Conservation (phyloP, 2,797 vertebrate genomes). For the Pygocentrus nattereri region DNA sequence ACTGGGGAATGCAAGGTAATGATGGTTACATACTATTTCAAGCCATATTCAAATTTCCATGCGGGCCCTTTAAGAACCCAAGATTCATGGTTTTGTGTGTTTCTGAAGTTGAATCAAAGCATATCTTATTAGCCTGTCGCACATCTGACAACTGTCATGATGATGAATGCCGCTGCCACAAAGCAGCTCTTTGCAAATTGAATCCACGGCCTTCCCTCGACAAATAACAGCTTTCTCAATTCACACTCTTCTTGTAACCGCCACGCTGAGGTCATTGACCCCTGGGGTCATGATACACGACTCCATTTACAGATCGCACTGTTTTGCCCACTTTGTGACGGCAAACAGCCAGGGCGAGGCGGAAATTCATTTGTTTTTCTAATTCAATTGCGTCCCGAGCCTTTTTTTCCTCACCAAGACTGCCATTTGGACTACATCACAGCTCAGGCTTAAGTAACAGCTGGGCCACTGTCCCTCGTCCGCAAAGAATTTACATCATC, state of each 20-base stretch:
- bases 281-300: conserved; percentile 45
- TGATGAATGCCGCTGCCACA: conserved; percentile 53
- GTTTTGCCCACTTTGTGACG: conserved; percentile 41
- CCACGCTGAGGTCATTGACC: conserved; percentile 51
- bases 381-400: conserved; percentile 58
- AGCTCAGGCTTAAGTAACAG: conserved; percentile 51
- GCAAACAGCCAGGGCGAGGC: conserved; percentile 46
- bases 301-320: conserved; percentile 42
- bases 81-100: neutral
- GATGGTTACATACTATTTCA: neutral
- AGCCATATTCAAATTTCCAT: neutral
- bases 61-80: neutral
- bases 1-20: too few relatives aligned
- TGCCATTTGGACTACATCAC: conserved; percentile 55
- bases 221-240: conserved; percentile 55
- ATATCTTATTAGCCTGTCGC: conserved; percentile 49
- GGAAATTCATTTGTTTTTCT: conserved; percentile 61
- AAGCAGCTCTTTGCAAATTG: conserved; percentile 53
- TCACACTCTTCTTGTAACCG: conserved; percentile 47
- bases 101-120: conserved; percentile 30
- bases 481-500: conserved; percentile 53
- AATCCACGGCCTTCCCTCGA: conserved; percentile 43
- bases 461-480: conserved; percentile 50
- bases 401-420: conserved; percentile 40
- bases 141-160: conserved; percentile 49